Evolutionary conservation across 1,140 invertebrate species (phyloP).

Genomic region (Drosophila kanapiae): DNA sequence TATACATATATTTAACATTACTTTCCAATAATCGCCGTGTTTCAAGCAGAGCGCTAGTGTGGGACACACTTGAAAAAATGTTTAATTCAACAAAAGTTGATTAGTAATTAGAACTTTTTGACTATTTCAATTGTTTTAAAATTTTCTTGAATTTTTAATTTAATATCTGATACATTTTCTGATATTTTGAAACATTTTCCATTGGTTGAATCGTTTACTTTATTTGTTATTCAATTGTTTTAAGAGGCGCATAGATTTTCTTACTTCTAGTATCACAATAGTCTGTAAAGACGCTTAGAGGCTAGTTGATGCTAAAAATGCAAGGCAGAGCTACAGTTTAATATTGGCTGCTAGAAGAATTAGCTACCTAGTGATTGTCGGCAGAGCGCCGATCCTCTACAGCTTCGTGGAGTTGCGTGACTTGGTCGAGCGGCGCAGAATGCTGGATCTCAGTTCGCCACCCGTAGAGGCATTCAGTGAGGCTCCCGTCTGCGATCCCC

Average conservation of each 20-base stretch:
- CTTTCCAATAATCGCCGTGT: not conserved
- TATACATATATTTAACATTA: not conserved
- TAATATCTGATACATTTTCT: not conserved
- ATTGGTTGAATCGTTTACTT: constrained; percentile 7
- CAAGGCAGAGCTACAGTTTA: constrained; percentile 35
- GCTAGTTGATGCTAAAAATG: constrained; percentile 55
- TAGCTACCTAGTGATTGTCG: constrained; percentile 28
- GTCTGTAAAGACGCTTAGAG: constrained; percentile 43
- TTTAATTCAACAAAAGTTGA: not conserved
- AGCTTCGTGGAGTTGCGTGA: constrained; percentile 75
- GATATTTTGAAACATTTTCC: too few relatives aligned
- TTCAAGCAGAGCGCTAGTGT: not conserved
- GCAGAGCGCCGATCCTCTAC: constrained; percentile 24
- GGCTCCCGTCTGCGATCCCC: constrained; percentile 83
- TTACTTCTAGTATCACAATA: constrained; percentile 56
- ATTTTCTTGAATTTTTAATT: too few relatives aligned
- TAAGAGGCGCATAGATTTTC: constrained; percentile 23
- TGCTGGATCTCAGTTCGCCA: constrained; percentile 89
- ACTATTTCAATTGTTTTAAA: too few relatives aligned
- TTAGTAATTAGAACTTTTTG: too few relatives aligned
- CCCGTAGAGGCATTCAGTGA: constrained; percentile 88
- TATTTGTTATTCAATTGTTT: constrained; percentile 22
- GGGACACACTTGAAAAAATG: not conserved
- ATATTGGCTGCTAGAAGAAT: constrained; percentile 28
- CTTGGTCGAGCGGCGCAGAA: constrained; percentile 86